These are phyloP conservation scores for Lathamus discolor DNA, from an alignment of 2,113 vertebrate genomes.

Conservation along the genomic window DNA sequence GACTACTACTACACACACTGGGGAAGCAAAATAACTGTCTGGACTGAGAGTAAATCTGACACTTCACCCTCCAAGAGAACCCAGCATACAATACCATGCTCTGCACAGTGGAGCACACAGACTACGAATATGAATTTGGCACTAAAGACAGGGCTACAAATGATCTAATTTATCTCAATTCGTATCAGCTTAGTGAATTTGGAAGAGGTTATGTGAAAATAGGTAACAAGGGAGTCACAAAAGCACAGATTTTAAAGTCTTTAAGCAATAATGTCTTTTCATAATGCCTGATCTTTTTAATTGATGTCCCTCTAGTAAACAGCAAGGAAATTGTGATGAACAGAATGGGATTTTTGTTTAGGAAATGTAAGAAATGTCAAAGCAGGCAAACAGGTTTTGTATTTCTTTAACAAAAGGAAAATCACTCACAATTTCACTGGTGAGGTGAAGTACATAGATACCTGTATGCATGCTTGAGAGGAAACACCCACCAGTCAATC, in stretches of 20 bases:
- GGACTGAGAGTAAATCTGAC: not conserved
- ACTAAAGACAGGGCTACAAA: constrained; percentile 63
- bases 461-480: constrained; percentile 3
- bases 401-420: constrained; percentile 57
- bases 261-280: constrained; percentile 75
- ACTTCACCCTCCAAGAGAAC: constrained; percentile 41
- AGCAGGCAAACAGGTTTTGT: not conserved
- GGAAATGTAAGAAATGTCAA: constrained; percentile 48
- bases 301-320: constrained; percentile 51
- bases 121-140: constrained; percentile 71
- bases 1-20: not conserved
- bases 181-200: constrained; percentile 69
- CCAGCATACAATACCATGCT: not conserved
- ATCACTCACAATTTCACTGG: constrained; percentile 22
- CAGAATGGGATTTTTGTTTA: constrained; percentile 7
- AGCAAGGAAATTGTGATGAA: not conserved
- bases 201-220: constrained; percentile 70
- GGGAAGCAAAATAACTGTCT: constrained; percentile 48
- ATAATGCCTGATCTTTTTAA: constrained; percentile 64
- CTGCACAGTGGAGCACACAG: constrained; percentile 24
- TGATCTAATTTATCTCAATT: constrained; percentile 79
- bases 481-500: constrained; percentile 69
- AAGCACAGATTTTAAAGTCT: constrained; percentile 68
- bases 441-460: constrained; percentile 44
- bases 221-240: constrained; percentile 74